A percentile compares a stretch with the other conserved stretches of the same genome.
phyloP scores from a whole-genome alignment of 2,797 vertebrate genomes.

The Enteromius thamalakanensis region DNA sequence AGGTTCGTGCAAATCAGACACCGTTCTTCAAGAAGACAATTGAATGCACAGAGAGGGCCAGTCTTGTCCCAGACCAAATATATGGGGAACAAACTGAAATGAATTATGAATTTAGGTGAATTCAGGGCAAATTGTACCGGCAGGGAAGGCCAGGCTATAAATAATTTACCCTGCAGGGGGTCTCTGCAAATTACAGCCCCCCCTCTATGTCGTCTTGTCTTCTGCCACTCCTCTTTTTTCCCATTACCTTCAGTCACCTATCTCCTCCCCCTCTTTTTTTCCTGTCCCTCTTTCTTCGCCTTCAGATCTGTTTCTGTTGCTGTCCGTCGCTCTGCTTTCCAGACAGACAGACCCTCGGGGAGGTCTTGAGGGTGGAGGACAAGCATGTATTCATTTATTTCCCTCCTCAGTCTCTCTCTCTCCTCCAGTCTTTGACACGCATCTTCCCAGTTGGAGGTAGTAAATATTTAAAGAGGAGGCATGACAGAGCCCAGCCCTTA shows the following conservation, averaged over 20 bases:
- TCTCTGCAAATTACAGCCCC: constrained; percentile 65
- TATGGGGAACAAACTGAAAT: constrained; percentile 64
- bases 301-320: constrained; percentile 35
- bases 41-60: constrained; percentile 64
- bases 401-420: constrained; percentile 59
- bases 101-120: constrained; percentile 83
- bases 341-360: constrained; percentile 71
- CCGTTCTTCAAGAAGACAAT: constrained; percentile 60
- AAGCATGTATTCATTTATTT: constrained; percentile 78
- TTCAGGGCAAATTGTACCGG: constrained; percentile 79
- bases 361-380: constrained; percentile 61
- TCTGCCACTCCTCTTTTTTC: constrained; percentile 53
- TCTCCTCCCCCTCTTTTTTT: constrained; percentile 47
- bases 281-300: constrained; percentile 23
- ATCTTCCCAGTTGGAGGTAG: constrained; percentile 79
- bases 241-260: constrained; percentile 65
- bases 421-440: constrained; percentile 69
- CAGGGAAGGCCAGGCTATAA: constrained; percentile 76
- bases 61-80: constrained; percentile 62
- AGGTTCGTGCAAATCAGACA: constrained; percentile 76
- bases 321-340: constrained; percentile 59
- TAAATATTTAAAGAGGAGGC: constrained; percentile 82
- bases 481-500: constrained; percentile 69
- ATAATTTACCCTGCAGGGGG: constrained; percentile 79
- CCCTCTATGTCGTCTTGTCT: constrained; percentile 68